A percentile compares a stretch with the other conserved stretches of the same genome.
Evolutionary conservation across 2,113 vertebrate genomes (phyloP).

Genomic region (Calidris pygmaea): DNA sequence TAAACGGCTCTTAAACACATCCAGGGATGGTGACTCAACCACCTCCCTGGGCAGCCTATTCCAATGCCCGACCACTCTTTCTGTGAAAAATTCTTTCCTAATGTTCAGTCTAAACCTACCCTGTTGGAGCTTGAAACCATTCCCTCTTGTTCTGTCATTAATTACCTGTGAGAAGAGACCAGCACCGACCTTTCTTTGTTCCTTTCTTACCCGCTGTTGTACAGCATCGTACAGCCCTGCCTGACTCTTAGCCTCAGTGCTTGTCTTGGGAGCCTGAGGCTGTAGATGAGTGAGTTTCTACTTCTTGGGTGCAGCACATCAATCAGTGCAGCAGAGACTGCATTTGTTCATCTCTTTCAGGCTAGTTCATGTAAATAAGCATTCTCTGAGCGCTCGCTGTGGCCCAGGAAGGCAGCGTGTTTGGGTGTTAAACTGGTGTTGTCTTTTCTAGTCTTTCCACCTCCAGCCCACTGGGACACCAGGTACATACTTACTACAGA

Average conservation of each 20-base stretch:
- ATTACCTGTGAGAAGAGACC: too few species aligned
- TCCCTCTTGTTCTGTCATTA: too few species aligned
- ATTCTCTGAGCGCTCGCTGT: not conserved
- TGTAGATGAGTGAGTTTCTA: not conserved
- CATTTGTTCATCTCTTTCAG: not conserved
- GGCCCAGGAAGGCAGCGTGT: not conserved
- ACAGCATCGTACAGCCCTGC: not conserved
- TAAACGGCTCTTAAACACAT: too few species aligned
- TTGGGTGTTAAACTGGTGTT: not conserved
- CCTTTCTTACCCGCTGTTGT: not conserved
- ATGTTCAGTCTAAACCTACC: too few species aligned
- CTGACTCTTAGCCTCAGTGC: not conserved
- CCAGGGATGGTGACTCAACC: too few species aligned
- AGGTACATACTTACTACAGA: conserved; percentile 95
- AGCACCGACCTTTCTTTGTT: not conserved
- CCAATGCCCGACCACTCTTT: too few species aligned
- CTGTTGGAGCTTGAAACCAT: too few species aligned
- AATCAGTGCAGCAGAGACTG: not conserved
- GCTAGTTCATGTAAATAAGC: not conserved
- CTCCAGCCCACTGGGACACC: conserved; percentile 95
- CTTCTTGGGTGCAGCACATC: not conserved
- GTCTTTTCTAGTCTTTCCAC: conserved; percentile 83
- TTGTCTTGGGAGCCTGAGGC: not conserved
- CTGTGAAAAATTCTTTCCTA: too few species aligned
- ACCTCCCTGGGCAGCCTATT: too few species aligned